Evolutionary conservation across 2,797 vertebrate genomes (phyloP).

Genomic region (Oreochromis grahami): DNA sequence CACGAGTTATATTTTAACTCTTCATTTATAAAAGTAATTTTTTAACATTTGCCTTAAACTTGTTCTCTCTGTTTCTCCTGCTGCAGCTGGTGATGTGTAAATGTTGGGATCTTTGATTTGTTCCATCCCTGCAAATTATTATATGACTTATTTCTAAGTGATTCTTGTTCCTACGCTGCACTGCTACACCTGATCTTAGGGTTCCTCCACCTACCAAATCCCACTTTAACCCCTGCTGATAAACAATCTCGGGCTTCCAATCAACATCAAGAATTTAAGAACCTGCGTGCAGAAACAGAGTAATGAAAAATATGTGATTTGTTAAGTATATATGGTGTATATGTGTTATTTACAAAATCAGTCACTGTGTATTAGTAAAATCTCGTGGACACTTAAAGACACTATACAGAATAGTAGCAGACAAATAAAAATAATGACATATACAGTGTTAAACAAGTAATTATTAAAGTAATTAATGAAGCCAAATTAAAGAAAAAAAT

Average conservation of each 20-base stretch:
- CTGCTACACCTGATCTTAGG: neutral
- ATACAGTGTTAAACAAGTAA: neutral
- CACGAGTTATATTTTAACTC: neutral
- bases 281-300: neutral
- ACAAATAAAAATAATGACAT: neutral
- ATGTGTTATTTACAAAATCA: neutral
- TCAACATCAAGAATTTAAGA: neutral
- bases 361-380: neutral
- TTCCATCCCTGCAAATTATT: neutral
- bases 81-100: neutral
- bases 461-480: neutral
- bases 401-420: neutral
- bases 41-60: neutral
- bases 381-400: neutral
- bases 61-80: neutral
- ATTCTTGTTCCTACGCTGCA: neutral
- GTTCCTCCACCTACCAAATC: neutral
- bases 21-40: neutral
- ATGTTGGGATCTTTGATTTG: rapidly evolving
- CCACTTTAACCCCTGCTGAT: neutral
- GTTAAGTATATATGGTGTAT: neutral
- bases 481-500: neutral
- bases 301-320: neutral
- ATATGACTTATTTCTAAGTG: neutral
- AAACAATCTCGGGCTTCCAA: neutral